These are phyloP conservation scores for Centruroides sculpturatus DNA, from an alignment of 1,140 invertebrate genomes.

Conservation along the genomic window DNA sequence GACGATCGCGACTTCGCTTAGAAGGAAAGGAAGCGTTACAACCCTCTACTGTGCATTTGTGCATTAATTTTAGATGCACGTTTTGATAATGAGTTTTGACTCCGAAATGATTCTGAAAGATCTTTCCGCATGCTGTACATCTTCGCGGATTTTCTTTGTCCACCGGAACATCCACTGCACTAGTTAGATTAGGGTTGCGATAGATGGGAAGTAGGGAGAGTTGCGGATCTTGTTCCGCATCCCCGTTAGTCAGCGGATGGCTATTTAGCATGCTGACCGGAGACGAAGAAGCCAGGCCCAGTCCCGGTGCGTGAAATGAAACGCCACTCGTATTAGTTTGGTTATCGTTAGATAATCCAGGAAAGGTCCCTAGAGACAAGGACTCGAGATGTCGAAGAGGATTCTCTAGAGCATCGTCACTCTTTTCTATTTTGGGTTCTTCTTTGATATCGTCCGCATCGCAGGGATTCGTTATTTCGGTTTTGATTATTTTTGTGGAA, in stretches of 20 bases:
- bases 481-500: neutral
- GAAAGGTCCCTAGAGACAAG: constrained; percentile 58
- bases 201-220: constrained; percentile 15
- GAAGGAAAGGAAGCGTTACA: constrained; percentile 93
- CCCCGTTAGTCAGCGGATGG: neutral
- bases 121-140: constrained; percentile 81
- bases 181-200: constrained; percentile 19
- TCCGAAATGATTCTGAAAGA: constrained; percentile 89
- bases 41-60: constrained; percentile 89
- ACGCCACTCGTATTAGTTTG: constrained; percentile 12
- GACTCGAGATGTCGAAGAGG: constrained; percentile 61
- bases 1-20: constrained; percentile 77
- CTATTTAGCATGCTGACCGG: neutral
- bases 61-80: constrained; percentile 88
- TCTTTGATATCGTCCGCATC: neutral
- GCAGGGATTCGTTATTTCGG: neutral
- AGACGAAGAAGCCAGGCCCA: constrained; percentile 15
- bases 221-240: constrained; percentile 12
- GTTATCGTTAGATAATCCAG: constrained; percentile 7
- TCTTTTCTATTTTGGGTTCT: neutral
- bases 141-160: constrained; percentile 67
- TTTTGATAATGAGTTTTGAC: constrained; percentile 92
- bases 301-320: constrained; percentile 21
- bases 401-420: constrained; percentile 33
- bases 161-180: constrained; percentile 47